Base-by-base conservation (phyloP, 1,140 invertebrate species). In the Lepidurus arcticus region DNA sequence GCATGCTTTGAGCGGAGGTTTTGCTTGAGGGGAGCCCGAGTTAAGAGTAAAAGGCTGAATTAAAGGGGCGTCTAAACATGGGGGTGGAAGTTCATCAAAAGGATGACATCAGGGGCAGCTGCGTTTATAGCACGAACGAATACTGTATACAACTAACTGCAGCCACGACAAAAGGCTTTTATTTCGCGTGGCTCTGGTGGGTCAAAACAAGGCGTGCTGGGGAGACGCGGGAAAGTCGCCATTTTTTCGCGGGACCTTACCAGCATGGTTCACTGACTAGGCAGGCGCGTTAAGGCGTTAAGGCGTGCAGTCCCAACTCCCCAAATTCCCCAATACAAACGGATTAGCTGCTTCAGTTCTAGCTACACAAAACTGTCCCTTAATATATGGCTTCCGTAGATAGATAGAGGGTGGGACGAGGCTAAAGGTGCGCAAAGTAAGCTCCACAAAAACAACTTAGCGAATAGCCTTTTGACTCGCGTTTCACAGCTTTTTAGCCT, bases 61-160 rank as follows among this genome's bases (percentile, higher is more conserved):
- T 65, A 65, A 65, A 65, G 53, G 53, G 53, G 53, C 53, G 53
- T 65, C 16, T 65, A 65, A 65, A 65, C 53, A 65, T 65, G 53
- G 53, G 53, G 53, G 53, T 65, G 53, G 53, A 65, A 65, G 53
- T 65, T 65, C 53, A 65, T 65, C 53, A 65, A 65, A 65, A 65
- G 53, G 53, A 65, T 65, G 53, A 65, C 53, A 65, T 65, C 53
- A 65, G 53, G 53, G 53, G n/a, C 53, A 65, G 53, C 53, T 65
- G 53, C 53, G 53, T 65, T 65, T 16, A 65, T 13, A 21, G 53
- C 21, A 34, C 34, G 34, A 34, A 34, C 34, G 34, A 34, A 34
- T 34, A 34, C 34, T 34, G 2, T 4, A 34, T 3, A 34, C 34
- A 34, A 34, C 34, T 34, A 34, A 34, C 34, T 34, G 34, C 34